phyloP scores from a whole-genome alignment of 2,113 vertebrate species.

The Megaptera novaeangliae region DNA sequence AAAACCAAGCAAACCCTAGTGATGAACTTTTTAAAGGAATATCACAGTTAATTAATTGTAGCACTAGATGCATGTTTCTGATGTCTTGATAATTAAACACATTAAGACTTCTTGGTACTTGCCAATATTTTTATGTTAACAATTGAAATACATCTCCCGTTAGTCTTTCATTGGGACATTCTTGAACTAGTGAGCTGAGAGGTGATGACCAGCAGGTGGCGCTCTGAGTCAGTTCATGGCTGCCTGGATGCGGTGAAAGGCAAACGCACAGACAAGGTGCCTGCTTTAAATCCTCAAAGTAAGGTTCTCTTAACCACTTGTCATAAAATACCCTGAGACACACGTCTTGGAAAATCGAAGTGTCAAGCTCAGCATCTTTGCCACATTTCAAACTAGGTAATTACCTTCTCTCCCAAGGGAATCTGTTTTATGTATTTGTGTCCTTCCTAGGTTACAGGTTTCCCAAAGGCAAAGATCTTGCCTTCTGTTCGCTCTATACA shows the following conservation, averaged over 20 bases:
- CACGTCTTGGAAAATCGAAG: conserved; percentile 72
- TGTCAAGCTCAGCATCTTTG: conserved; percentile 77
- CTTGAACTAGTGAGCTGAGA: neutral
- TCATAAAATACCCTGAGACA: conserved; percentile 71
- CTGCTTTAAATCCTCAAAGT: conserved; percentile 60
- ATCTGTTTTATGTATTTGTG: conserved; percentile 71
- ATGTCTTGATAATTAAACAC: neutral
- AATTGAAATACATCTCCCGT: neutral
- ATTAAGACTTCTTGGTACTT: neutral
- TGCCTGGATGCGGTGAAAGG: neutral
- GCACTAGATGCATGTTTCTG: neutral
- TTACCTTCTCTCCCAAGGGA: conserved; percentile 75
- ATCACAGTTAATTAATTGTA: neutral
- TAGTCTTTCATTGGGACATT: neutral
- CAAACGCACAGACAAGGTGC: neutral
- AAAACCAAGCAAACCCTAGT: neutral
- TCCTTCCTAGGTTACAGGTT: conserved; percentile 74
- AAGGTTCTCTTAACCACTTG: conserved; percentile 62
- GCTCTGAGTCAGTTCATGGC: neutral
- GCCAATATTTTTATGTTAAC: conserved; percentile 7
- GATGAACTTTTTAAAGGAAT: neutral
- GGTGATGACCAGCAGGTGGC: conserved; percentile 61
- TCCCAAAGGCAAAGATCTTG: conserved; percentile 68
- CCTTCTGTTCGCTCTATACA: conserved; percentile 39
- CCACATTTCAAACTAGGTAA: conserved; percentile 77